Evolutionary conservation across 2,113 vertebrate species (phyloP).

Genomic region (Sialia sialis): DNA sequence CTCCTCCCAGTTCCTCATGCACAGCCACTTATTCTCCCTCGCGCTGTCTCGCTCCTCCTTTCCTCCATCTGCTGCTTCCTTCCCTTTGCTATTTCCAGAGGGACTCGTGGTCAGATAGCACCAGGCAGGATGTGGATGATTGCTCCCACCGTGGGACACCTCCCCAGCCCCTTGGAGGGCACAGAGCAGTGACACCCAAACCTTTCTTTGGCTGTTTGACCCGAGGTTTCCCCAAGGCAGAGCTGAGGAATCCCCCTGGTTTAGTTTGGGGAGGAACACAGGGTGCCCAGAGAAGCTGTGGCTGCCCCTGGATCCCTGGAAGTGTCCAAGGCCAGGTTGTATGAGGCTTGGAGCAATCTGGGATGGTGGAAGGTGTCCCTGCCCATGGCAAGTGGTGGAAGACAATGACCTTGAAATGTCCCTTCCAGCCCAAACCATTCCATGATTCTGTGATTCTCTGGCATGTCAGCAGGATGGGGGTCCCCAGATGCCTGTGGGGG

Average conservation of each 20-base stretch:
- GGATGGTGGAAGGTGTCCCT: accelerated
- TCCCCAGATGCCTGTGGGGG: neutral
- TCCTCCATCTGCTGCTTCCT: constrained; percentile 29
- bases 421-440: neutral
- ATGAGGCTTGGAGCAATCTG: accelerated
- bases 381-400: neutral
- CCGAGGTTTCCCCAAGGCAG: accelerated
- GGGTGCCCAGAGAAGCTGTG: neutral
- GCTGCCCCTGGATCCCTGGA: neutral
- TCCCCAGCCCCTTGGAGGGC: accelerated
- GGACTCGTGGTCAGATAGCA: neutral
- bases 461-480: neutral
- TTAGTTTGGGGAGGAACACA: neutral
- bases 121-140: neutral
- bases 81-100: neutral
- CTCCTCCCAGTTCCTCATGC: constrained; percentile 4
- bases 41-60: constrained; percentile 13
- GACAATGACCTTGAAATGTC: neutral
- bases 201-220: neutral
- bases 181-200: neutral
- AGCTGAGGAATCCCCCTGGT: neutral
- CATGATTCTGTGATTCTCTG: neutral
- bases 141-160: neutral
- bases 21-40: neutral
- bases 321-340: neutral